These are phyloP conservation scores for Uloborus plumipes DNA, from an alignment of 2,888 invertebrate genomes.

Conservation along the genomic window DNA sequence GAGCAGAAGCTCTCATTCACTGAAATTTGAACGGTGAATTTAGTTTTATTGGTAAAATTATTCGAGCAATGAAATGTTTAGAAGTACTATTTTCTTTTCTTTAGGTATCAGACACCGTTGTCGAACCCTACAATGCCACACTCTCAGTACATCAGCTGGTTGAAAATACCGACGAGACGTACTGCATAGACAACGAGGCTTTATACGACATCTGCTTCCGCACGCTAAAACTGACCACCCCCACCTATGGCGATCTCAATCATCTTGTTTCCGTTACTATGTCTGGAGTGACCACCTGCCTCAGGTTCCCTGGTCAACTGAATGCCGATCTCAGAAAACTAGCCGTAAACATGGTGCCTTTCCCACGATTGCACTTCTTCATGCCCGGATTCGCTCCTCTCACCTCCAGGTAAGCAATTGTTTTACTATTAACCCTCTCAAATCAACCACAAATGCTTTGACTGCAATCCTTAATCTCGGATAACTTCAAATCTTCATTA, in stretches of 20 bases:
- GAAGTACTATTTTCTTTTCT: not conserved
- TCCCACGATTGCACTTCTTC: conserved; percentile 79
- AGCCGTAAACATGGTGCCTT: conserved; percentile 97
- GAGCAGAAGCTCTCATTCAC: no score
- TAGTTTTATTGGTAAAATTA: no score
- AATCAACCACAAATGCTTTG: no score
- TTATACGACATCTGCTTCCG: conserved; percentile 81
- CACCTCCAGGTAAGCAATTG: conserved; percentile 61
- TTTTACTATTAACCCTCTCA: no score
- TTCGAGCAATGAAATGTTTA: no score
- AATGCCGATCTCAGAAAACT: conserved; percentile 93
- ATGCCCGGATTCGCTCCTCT: conserved; percentile 68
- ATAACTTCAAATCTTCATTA: no score
- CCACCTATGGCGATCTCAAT: conserved; percentile 75
- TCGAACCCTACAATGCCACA: conserved; percentile 80
- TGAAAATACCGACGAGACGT: conserved; percentile 90
- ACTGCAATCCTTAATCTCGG: no score
- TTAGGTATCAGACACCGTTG: conserved; percentile 79
- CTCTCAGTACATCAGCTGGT: conserved; percentile 88
- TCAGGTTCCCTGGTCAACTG: conserved; percentile 92
- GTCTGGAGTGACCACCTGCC: conserved; percentile 90
- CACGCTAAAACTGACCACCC: conserved; percentile 74
- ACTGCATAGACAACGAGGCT: conserved; percentile 85
- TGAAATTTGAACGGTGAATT: no score
- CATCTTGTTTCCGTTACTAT: conserved; percentile 78